Conservation (phyloP, 2,888 invertebrate species). For the Parnassius orleans region DNA sequence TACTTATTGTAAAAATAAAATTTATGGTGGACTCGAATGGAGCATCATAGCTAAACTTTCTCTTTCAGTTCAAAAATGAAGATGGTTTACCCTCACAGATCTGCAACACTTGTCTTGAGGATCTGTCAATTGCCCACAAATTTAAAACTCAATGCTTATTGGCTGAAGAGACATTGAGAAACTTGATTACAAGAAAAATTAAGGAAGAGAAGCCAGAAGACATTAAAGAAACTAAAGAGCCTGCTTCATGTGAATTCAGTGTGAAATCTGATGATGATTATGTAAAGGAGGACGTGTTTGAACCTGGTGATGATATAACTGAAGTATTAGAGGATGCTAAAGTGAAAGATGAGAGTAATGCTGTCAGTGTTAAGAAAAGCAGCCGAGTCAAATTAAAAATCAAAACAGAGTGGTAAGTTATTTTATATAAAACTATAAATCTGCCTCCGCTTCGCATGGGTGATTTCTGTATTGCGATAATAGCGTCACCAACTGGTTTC, state of each 20-base stretch:
- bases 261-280: slow-evolving; percentile 2
- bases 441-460: too few relatives aligned
- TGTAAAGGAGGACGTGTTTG: slow-evolving; percentile 25
- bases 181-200: slow-evolving; percentile 35
- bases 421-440: too few relatives aligned
- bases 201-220: slow-evolving; percentile 6
- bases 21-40: too few relatives aligned
- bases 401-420: slow-evolving; percentile 12
- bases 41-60: background rate
- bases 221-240: slow-evolving; percentile 25
- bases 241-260: background rate
- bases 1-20: too few relatives aligned
- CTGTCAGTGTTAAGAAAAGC: slow-evolving; percentile 1
- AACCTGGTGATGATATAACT: slow-evolving; percentile 24
- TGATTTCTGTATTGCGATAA: too few relatives aligned
- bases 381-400: slow-evolving; percentile 11
- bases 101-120: slow-evolving; percentile 42
- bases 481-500: too few relatives aligned
- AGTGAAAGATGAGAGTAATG: slow-evolving; percentile 4
- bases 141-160: slow-evolving; percentile 49
- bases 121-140: slow-evolving; percentile 43
- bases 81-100: slow-evolving; percentile 44
- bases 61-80: slow-evolving; percentile 38
- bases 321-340: slow-evolving; percentile 3
- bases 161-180: slow-evolving; percentile 41